phyloP scores from a whole-genome alignment of 2,113 vertebrate species.

The Pungitius pungitius region DNA sequence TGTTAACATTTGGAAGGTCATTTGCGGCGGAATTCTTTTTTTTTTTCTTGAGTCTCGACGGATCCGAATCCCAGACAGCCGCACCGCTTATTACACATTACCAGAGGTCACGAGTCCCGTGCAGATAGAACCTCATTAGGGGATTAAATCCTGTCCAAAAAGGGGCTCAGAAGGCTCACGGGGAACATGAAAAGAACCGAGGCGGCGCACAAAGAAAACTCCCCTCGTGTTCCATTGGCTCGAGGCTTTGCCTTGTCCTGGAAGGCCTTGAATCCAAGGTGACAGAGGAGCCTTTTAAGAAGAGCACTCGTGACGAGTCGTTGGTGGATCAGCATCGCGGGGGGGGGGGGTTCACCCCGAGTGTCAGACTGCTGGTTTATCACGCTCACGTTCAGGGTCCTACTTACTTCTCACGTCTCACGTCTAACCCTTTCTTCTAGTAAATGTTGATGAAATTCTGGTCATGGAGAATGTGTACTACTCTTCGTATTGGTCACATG shows the following conservation, averaged over 20 bases:
- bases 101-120: not conserved
- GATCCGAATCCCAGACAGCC: not conserved
- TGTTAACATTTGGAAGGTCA: not conserved
- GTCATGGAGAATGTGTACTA: not conserved
- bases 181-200: not conserved
- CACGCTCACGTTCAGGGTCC: too few species aligned
- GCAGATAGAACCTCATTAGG: not conserved
- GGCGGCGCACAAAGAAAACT: not conserved
- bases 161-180: not conserved
- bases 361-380: too few species aligned
- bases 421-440: too few species aligned
- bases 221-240: not conserved
- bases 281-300: slow-evolving; percentile 33
- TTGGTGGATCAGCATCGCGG: too few species aligned
- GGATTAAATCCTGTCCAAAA: not conserved
- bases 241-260: slow-evolving; percentile 4
- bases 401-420: too few species aligned
- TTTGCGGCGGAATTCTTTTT: not conserved
- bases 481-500: not conserved
- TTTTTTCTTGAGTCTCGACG: not conserved
- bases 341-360: too few species aligned
- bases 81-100: not conserved
- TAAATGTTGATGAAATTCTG: too few species aligned
- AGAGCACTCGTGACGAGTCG: slow-evolving; percentile 30
- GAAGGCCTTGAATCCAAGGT: slow-evolving; percentile 28